phyloP scores from a whole-genome alignment of 2,797 vertebrate species.

The Melanotaenia boesemani region DNA sequence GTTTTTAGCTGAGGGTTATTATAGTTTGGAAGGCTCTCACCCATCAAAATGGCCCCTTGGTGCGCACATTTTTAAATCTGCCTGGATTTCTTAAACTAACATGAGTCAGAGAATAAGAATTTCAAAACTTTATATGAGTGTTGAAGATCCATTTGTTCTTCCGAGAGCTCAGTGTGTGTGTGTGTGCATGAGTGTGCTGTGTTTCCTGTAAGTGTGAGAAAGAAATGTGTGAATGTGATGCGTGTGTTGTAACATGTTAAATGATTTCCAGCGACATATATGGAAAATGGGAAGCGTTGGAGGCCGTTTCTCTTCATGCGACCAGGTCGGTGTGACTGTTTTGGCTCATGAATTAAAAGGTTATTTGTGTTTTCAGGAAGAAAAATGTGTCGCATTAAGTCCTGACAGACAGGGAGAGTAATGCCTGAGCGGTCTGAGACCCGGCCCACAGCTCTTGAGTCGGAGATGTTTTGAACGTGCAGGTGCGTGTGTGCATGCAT shows the following conservation, averaged over 20 bases:
- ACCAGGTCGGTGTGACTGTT: constrained; percentile 16
- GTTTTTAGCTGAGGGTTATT: constrained; percentile 72
- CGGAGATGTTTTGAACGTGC: constrained; percentile 60
- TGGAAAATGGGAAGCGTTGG: constrained; percentile 48
- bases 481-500: constrained; percentile 68
- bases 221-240: constrained; percentile 33
- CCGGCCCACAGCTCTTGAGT: constrained; percentile 2
- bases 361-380: constrained; percentile 16
- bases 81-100: constrained; percentile 57
- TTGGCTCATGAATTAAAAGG: constrained; percentile 3
- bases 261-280: constrained; percentile 40
- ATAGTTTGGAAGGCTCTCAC: constrained; percentile 67
- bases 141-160: constrained; percentile 60
- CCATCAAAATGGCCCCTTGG: constrained; percentile 58
- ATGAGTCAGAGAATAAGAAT: constrained; percentile 71
- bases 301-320: constrained; percentile 42
- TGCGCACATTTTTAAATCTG: constrained; percentile 36
- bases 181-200: neutral
- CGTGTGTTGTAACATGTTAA: constrained; percentile 21
- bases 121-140: constrained; percentile 63
- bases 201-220: constrained; percentile 45
- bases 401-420: constrained; percentile 24
- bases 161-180: neutral
- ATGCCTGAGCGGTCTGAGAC: constrained; percentile 20
- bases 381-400: constrained; percentile 35